Evolutionary conservation across 2,797 vertebrate genomes (phyloP), one percentile per base, ranked within the genome.

Genomic region (Mareca strepera): DNA sequence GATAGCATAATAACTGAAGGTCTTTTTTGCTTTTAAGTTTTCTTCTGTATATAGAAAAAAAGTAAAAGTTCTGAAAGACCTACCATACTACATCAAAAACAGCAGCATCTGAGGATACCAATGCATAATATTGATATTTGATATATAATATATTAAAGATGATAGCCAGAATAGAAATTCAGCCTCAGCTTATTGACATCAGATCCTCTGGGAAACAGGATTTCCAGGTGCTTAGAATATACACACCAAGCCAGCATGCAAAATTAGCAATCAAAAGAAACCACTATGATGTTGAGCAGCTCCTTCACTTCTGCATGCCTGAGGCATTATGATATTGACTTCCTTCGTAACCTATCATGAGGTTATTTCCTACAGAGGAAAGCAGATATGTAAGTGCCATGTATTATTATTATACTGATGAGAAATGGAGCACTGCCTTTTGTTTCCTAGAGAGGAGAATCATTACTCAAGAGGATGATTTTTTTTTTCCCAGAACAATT

Each of bases 211-310:
- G 35, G 29, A 77, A n/a, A 31, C 22, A n/a, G 35, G 1, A 46
- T 79, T 84, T 96, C 86, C 58, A 11, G 46, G 8, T 67, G 35
- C 15, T 48, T 91, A 81, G 37, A 77, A 62, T 33, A 44, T 23
- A 35, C 9, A 68, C 18, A 56, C 7, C 2, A 5, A 88, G 41
- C 2, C 3, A 55, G 11, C 16, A 73, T 0, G 0, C 20, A 52
- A 37, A 86, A 81, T 28, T 43, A 76, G 5, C 46, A 82, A n/a
- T 3, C 48, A 56, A 84, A 86, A 74, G 37, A 92, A 92, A 77
- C 3, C 1, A 15, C 16, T 68, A 6, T 33, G 25, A 64, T 48
- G 9, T 6, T 80, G 52, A 92, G 33, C 52, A 70, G 17, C 25
- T 86, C n/a, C 43, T 70, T 93, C 43, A 31, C 39, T 84, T 79